Conservation (phyloP, 2,888 invertebrate species). For the Tiphia femorata region DNA sequence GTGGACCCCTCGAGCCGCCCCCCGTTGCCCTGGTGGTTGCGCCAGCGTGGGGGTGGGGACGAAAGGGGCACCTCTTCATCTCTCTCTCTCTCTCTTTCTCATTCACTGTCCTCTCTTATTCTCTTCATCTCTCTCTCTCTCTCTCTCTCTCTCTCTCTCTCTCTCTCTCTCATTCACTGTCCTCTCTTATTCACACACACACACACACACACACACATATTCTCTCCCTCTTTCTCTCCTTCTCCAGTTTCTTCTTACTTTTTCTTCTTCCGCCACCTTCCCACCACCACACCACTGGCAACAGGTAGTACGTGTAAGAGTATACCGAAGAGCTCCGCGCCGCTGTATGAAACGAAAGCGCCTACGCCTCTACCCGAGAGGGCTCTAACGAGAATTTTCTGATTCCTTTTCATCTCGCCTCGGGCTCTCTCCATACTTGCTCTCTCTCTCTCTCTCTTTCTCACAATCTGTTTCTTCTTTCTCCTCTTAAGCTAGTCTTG, state of each 20-base stretch:
- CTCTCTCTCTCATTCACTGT: constrained; percentile 2
- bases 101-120: too few species aligned
- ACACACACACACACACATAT: too few species aligned
- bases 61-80: constrained; percentile 27
- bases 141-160: not conserved
- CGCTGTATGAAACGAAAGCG: constrained; percentile 31
- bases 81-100: constrained; percentile 1
- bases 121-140: not conserved
- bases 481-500: too few species aligned
- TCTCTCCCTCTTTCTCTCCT: constrained; percentile 7
- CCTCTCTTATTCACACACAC: constrained; percentile 3
- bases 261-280: constrained; percentile 8
- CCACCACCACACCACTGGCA: constrained; percentile 16
- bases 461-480: too few species aligned
- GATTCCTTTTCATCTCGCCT: not conserved
- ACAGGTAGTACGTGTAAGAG: constrained; percentile 37
- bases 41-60: constrained; percentile 8
- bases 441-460: too few species aligned
- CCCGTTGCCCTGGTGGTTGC: constrained; percentile 5
- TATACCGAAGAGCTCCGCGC: not conserved
- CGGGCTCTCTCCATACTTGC: not conserved
- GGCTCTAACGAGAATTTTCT: constrained; percentile 6
- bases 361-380: constrained; percentile 31
- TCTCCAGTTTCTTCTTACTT: constrained; percentile 7
- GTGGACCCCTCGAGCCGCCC: constrained; percentile 45